These are phyloP conservation scores for Hemaris fuciformis DNA, from an alignment of 2,888 invertebrate genomes.

Conservation along the genomic window DNA sequence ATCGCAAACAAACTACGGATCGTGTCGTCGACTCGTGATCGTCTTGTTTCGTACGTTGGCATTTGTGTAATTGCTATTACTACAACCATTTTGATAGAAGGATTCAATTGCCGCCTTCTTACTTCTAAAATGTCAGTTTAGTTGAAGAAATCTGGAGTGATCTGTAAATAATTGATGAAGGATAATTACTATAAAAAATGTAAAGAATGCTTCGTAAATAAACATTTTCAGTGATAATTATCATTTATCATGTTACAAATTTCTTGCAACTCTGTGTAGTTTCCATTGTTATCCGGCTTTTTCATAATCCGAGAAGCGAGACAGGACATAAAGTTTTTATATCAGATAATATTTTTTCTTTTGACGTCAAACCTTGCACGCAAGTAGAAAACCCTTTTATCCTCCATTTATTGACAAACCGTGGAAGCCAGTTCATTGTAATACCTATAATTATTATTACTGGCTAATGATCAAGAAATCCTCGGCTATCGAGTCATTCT, in stretches of 20 bases:
- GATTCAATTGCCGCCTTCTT: neutral
- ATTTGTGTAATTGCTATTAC: conserved; percentile 19
- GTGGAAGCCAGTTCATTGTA: conserved; percentile 1
- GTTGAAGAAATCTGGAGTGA: neutral
- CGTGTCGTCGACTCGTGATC: conserved; percentile 52
- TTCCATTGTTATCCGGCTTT: neutral
- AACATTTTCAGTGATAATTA: no score
- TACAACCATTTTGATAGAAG: neutral
- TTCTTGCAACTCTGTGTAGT: neutral
- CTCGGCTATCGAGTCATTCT: neutral
- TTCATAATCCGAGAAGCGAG: neutral
- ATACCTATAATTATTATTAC: neutral
- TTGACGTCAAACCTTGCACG: neutral
- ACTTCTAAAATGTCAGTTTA: neutral
- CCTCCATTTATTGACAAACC: neutral
- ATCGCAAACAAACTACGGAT: conserved; percentile 51
- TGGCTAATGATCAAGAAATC: neutral
- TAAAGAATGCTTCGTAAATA: no score
- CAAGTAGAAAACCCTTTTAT: neutral
- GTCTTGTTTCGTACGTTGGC: conserved; percentile 34
- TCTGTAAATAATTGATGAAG: neutral
- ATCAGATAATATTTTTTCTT: neutral
- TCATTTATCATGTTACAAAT: neutral
- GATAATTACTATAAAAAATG: neutral
- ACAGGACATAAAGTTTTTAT: neutral